phyloP scores from a whole-genome alignment of 1,140 invertebrate species.

The Zophobas morio region DNA sequence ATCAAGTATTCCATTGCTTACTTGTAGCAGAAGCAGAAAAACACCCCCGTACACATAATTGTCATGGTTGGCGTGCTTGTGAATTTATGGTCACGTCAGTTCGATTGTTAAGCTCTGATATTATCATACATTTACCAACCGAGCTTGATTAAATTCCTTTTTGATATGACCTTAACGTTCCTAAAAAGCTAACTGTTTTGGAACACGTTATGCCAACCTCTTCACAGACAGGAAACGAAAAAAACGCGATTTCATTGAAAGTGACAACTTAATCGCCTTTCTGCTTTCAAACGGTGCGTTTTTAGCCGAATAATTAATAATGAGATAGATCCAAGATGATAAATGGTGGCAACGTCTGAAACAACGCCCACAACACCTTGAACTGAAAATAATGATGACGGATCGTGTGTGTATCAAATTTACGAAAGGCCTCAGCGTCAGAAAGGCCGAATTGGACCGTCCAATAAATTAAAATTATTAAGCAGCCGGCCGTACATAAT shows the following conservation, averaged over 20 bases:
- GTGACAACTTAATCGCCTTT: conserved; percentile 34
- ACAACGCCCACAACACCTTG: conserved; percentile 39
- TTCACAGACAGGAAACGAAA: conserved; percentile 11
- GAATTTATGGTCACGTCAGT: conserved; percentile 11
- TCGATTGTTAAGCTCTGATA: conserved; percentile 7
- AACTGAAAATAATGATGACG: conserved; percentile 48
- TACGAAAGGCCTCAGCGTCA: conserved; percentile 7
- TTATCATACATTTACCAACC: conserved; percentile 6
- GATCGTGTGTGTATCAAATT: conserved; percentile 37
- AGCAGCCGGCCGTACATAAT: conserved; percentile 35
- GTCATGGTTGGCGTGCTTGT: conserved; percentile 8
- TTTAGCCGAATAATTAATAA: conserved; percentile 33
- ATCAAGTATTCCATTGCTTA: no score
- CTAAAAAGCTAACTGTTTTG: conserved; percentile 20
- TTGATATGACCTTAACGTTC: conserved; percentile 16
- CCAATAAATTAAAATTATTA: conserved; percentile 48
- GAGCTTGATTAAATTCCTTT: conserved; percentile 25
- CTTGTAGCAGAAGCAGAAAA: no score
- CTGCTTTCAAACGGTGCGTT: conserved; percentile 20
- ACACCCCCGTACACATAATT: no score
- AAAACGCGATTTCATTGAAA: conserved; percentile 26
- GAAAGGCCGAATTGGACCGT: conserved; percentile 38
- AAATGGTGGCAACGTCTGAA: conserved; percentile 35
- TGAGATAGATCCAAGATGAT: conserved; percentile 33
- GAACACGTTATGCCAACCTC: neutral